Base-by-base conservation (phyloP, 2,113 vertebrate genomes). In the Chaetops frenatus region DNA sequence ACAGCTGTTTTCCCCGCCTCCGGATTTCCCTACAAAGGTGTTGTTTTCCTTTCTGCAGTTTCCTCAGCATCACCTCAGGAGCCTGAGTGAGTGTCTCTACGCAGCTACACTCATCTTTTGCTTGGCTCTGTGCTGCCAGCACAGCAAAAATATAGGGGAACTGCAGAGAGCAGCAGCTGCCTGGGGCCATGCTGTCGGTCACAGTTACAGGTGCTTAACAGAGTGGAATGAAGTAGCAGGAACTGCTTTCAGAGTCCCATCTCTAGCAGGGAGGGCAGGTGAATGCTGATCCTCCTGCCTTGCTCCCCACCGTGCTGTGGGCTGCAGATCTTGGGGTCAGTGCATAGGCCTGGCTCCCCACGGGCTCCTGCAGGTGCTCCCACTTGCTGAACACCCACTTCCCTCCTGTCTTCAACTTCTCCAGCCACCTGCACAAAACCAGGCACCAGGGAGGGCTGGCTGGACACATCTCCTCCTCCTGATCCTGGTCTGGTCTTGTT, bases 41-140 rank as follows among this genome's bases (percentile, higher is more conserved):
- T 87, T 97, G 94, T 81, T 94, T 86, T 96, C 51, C 79, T 78
- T 64, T 90, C 96, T 94, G 94, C 87, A 81, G 93, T 84, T 92
- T 81, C 86, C 86, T 69, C 53, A 47, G 19, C 62, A 70, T 76
- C 62, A n/a, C 89, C 89, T 89, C 73, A 33, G 91, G 28, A 71
- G 40, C 73, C 71, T 1, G 1, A 38, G 62, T 14, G 53, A 36
- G 62, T 16, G 61, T 50, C 74, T 58, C 50, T 62, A 27, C 54
- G 24, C 87, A 86, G 67, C 82, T 56, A 71, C 33, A 13, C 35
- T 66, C 17, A 2, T 82, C 79, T 81, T 94, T 25, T 33, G 42
- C 94, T 89, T 3, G 0, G 54, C 76, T 83, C 79, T 35, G 36
- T 28, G 79, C 90, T 90, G 93, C 93, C 87, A 90, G 87, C 79